Evolutionary conservation across 2,888 invertebrate species (phyloP).

Genomic region (Chrysopilus asiliformis): DNA sequence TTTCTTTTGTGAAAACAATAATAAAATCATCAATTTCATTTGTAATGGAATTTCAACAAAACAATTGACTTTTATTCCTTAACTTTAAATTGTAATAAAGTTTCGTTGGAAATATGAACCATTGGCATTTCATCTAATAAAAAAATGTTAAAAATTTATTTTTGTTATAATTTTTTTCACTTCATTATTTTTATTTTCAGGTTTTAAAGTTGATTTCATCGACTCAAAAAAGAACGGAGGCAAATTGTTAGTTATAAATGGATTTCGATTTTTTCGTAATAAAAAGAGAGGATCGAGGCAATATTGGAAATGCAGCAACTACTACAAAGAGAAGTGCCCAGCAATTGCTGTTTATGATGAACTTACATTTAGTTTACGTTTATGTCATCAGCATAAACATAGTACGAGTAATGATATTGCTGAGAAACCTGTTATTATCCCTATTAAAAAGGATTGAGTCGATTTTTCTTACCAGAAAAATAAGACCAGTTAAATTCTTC

Average conservation of each 20-base stretch:
- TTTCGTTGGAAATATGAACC: too few species aligned
- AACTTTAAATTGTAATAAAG: too few species aligned
- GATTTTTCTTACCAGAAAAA: too few species aligned
- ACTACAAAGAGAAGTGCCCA: conserved; percentile 36
- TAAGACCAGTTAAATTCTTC: too few species aligned
- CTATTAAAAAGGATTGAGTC: too few species aligned
- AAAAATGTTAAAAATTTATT: background rate
- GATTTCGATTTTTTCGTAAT: conserved; percentile 35
- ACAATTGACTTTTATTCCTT: background rate
- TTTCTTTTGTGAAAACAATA: background rate
- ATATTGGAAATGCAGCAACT: conserved; percentile 37
- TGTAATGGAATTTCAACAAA: background rate
- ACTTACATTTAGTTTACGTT: conserved; percentile 26
- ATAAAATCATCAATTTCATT: background rate
- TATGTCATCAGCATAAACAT: conserved; percentile 34
- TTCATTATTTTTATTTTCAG: conserved; percentile 20
- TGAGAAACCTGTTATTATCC: conserved; percentile 29
- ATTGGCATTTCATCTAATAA: background rate
- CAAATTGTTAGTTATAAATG: conserved; percentile 34
- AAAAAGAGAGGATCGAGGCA: conserved; percentile 34
- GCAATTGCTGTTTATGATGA: conserved; percentile 36
- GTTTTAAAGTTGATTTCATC: conserved; percentile 33
- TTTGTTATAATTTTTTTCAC: conserved; percentile 6
- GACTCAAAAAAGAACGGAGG: conserved; percentile 37
- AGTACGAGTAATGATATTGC: conserved; percentile 30